Percentiles rank a stretch among this genome's conserved stretches.
These are phyloP conservation scores for Biston betularia DNA, from an alignment of 2,888 invertebrate species.

Conservation along the genomic window DNA sequence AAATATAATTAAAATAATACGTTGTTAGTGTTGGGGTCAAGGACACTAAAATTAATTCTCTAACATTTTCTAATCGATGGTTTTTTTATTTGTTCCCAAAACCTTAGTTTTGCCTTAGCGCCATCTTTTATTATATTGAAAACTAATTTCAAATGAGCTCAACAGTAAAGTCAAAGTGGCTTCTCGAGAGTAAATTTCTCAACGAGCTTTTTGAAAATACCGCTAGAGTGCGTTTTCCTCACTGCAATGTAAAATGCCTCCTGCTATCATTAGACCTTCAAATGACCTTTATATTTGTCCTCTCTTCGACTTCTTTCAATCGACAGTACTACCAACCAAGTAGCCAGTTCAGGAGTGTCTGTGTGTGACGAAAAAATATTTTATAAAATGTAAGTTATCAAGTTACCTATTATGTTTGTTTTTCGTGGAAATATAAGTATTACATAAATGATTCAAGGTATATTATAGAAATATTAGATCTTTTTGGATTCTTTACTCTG, in stretches of 20 bases:
- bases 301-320: slow-evolving; percentile 60
- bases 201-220: background rate
- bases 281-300: slow-evolving; percentile 81
- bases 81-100: no score
- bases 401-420: background rate
- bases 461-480: background rate
- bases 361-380: slow-evolving; percentile 57
- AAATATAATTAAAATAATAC: no score
- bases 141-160: no score
- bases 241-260: slow-evolving; percentile 16
- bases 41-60: no score
- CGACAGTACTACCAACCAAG: slow-evolving; percentile 72
- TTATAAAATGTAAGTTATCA: slow-evolving; percentile 58
- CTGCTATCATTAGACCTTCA: slow-evolving; percentile 78
- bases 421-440: background rate
- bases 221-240: slow-evolving; percentile 40
- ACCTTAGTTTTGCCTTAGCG: no score
- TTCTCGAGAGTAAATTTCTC: background rate
- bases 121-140: no score
- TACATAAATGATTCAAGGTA: background rate
- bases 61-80: no score
- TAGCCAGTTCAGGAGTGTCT: slow-evolving; percentile 75
- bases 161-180: no score
- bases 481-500: background rate
- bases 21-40: no score